phyloP scores from a whole-genome alignment of 2,113 vertebrate species.

The Scalopus aquaticus region DNA sequence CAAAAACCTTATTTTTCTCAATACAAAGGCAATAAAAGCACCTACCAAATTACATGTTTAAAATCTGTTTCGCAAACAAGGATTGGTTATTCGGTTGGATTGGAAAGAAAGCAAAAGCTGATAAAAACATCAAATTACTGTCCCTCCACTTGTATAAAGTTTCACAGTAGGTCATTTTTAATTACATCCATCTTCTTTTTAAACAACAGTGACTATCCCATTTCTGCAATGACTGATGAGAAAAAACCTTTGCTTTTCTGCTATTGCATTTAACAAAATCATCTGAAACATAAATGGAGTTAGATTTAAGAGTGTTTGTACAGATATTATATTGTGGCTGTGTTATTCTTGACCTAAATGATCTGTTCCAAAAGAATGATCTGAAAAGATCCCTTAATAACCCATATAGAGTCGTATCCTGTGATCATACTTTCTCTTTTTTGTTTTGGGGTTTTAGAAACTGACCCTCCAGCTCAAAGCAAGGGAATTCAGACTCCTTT shows the following conservation, averaged over 20 bases:
- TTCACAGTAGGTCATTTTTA: constrained; percentile 58
- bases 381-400: not conserved
- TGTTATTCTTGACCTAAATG: constrained; percentile 32
- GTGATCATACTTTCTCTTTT: not conserved
- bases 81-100: constrained; percentile 30
- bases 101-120: constrained; percentile 30
- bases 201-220: constrained; percentile 33
- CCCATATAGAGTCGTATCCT: not conserved
- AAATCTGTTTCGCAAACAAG: not conserved
- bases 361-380: constrained; percentile 15
- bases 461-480: not conserved
- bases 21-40: not conserved
- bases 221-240: constrained; percentile 51
- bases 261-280: constrained; percentile 44
- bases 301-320: not conserved
- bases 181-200: constrained; percentile 48
- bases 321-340: constrained; percentile 27
- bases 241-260: constrained; percentile 51
- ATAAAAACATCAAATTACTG: constrained; percentile 48
- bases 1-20: constrained; percentile 57
- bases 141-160: constrained; percentile 27
- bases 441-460: not conserved
- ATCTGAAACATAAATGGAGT: constrained; percentile 2
- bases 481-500: not conserved
- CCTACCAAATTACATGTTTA: constrained; percentile 15